These are phyloP conservation scores for Archocentrus centrarchus DNA, from an alignment of 2,113 vertebrate species.

Conservation along the genomic window DNA sequence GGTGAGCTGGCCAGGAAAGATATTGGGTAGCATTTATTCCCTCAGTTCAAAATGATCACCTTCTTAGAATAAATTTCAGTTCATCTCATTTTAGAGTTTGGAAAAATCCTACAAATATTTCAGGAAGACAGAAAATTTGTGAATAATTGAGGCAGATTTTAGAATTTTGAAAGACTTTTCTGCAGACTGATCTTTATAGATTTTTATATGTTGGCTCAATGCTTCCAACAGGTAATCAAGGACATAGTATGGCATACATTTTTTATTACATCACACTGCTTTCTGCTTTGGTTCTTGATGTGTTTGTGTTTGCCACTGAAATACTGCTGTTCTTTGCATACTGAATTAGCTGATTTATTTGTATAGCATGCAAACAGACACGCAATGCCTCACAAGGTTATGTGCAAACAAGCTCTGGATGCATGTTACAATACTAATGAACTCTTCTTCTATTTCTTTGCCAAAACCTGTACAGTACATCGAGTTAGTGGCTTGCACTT, in stretches of 20 bases:
- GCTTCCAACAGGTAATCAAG: constrained; percentile 10
- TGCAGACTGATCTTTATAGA: too few species aligned
- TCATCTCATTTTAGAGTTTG: constrained; percentile 32
- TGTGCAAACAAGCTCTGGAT: constrained; percentile 64
- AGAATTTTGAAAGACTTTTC: background rate
- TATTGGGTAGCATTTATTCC: constrained; percentile 24
- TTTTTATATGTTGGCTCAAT: background rate
- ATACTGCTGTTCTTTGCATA: constrained; percentile 70
- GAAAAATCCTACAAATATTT: constrained; percentile 21
- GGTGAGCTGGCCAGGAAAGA: constrained; percentile 23
- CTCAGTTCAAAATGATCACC: constrained; percentile 59
- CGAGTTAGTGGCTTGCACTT: constrained; percentile 21
- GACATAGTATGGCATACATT: constrained; percentile 17
- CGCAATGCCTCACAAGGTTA: constrained; percentile 66
- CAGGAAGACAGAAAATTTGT: background rate
- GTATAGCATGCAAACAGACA: constrained; percentile 70
- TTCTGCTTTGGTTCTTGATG: constrained; percentile 48
- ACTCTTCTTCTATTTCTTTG: constrained; percentile 32
- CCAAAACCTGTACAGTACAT: constrained; percentile 17
- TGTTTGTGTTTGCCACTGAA: constrained; percentile 59
- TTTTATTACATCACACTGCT: constrained; percentile 49
- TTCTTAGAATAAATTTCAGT: constrained; percentile 41
- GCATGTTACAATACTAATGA: constrained; percentile 71
- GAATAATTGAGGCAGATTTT: background rate
- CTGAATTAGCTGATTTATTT: constrained; percentile 73